A percentile compares a stretch with the other conserved stretches of the same genome.
These are phyloP conservation scores for Tiaroga cobitis DNA, from an alignment of 2,797 vertebrate genomes.

Conservation along the genomic window DNA sequence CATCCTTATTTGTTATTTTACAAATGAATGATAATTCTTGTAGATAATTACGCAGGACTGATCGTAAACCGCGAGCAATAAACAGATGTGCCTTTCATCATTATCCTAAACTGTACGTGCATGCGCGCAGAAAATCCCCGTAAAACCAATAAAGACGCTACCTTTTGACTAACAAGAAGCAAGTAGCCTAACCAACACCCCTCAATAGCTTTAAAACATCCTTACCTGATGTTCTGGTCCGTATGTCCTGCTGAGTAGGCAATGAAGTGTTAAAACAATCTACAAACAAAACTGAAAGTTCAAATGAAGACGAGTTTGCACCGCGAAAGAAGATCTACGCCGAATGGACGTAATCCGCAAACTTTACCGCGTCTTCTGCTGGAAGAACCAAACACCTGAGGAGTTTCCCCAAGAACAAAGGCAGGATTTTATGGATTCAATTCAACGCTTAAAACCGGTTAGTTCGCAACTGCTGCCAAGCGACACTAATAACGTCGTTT, in stretches of 20 bases:
- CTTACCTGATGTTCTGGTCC: slow-evolving; percentile 39
- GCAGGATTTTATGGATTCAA: not conserved
- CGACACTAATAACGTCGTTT: not conserved
- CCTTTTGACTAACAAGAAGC: not conserved
- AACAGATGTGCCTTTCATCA: not conserved
- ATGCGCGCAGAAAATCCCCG: not conserved
- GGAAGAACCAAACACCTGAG: slow-evolving; percentile 26
- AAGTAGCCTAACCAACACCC: not conserved
- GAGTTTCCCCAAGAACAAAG: slow-evolving; percentile 8
- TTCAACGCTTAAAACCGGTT: not conserved
- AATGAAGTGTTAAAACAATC: not conserved
- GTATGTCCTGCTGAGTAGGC: not conserved
- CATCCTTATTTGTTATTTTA: not conserved
- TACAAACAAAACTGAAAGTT: slow-evolving; percentile 13
- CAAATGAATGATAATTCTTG: not conserved
- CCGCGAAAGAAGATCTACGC: not conserved
- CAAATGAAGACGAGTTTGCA: slow-evolving; percentile 1
- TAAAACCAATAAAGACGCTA: not conserved
- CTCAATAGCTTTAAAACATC: not conserved
- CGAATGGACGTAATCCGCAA: not conserved
- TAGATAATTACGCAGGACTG: not conserved
- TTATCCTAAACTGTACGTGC: too few species aligned
- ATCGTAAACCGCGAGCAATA: not conserved
- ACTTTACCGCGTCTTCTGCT: not conserved
- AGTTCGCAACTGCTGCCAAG: not conserved